phyloP scores from a whole-genome alignment of 1,140 invertebrate genomes.

The roundworm (Caenorhabditis elegans) region DNA sequence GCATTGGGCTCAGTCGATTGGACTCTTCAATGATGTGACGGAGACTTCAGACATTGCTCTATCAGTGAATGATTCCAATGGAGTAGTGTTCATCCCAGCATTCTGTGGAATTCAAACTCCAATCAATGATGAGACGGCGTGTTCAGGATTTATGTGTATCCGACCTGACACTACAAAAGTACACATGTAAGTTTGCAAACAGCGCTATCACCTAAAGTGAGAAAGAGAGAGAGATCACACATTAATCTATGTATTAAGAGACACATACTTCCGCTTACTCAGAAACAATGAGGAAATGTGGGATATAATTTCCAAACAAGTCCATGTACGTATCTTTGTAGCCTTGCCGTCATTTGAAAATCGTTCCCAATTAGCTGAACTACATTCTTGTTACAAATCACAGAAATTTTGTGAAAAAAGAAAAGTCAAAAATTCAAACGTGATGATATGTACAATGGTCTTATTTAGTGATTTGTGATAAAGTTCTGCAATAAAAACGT shows the following conservation, averaged over 20 bases:
- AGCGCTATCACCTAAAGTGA: too few relatives aligned
- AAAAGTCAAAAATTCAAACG: too few relatives aligned
- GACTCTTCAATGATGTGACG: slow-evolving; percentile 72
- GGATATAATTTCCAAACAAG: too few relatives aligned
- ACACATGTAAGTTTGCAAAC: slow-evolving; percentile 74
- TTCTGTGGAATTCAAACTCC: slow-evolving; percentile 87
- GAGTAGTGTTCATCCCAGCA: slow-evolving; percentile 85
- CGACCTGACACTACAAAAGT: slow-evolving; percentile 77
- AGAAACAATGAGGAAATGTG: too few relatives aligned
- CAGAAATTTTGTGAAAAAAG: too few relatives aligned
- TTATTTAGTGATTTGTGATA: too few relatives aligned
- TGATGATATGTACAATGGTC: too few relatives aligned
- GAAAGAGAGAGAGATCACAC: too few relatives aligned
- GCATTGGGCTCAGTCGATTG: slow-evolving; percentile 75
- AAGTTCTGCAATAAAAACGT: too few relatives aligned
- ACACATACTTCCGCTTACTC: too few relatives aligned
- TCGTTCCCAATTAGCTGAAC: neutral
- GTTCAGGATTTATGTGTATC: slow-evolving; percentile 81
- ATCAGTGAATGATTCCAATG: slow-evolving; percentile 76
- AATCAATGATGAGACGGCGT: slow-evolving; percentile 80
- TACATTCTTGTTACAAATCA: neutral
- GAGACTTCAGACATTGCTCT: slow-evolving; percentile 76
- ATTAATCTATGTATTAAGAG: too few relatives aligned
- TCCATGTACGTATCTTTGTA: neutral
- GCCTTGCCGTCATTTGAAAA: neutral